Evolutionary conservation across 2,888 invertebrate genomes (phyloP).

Genomic region (Apodemia zela): DNA sequence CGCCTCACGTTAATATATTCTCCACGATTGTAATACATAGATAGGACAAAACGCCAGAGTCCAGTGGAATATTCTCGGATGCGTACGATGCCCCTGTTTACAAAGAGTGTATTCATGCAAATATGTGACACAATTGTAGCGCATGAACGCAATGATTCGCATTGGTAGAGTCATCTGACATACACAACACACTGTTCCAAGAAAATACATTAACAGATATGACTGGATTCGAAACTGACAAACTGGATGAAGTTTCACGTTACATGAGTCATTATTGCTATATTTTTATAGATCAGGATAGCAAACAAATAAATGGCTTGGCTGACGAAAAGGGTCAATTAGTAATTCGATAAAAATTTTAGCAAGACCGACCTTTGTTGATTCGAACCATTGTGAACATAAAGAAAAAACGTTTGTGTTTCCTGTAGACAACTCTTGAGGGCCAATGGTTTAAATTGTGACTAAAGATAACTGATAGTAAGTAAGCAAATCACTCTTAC

Average conservation of each 20-base stretch:
- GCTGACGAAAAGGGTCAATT: no score
- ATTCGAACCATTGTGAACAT: no score
- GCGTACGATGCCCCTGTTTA: slow-evolving; percentile 60
- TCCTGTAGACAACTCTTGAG: no score
- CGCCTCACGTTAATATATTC: not conserved
- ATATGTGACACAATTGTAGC: slow-evolving; percentile 7
- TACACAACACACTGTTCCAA: not conserved
- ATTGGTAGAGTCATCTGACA: not conserved
- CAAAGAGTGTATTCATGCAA: slow-evolving; percentile 31
- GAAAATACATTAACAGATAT: slow-evolving; percentile 4
- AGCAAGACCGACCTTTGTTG: no score
- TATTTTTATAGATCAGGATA: no score
- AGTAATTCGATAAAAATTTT: no score
- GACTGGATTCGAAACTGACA: not conserved
- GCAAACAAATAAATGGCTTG: no score
- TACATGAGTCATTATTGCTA: not conserved
- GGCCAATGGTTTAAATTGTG: no score
- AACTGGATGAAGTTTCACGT: not conserved
- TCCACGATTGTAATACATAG: slow-evolving; percentile 34
- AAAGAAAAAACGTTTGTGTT: no score
- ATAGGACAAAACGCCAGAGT: slow-evolving; percentile 49
- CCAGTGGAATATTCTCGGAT: slow-evolving; percentile 67
- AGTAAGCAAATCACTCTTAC: no score
- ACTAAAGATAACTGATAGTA: no score
- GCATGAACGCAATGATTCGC: slow-evolving; percentile 2